Conservation (phyloP, 2,797 vertebrate species). For the Cyclura pinguis region DNA sequence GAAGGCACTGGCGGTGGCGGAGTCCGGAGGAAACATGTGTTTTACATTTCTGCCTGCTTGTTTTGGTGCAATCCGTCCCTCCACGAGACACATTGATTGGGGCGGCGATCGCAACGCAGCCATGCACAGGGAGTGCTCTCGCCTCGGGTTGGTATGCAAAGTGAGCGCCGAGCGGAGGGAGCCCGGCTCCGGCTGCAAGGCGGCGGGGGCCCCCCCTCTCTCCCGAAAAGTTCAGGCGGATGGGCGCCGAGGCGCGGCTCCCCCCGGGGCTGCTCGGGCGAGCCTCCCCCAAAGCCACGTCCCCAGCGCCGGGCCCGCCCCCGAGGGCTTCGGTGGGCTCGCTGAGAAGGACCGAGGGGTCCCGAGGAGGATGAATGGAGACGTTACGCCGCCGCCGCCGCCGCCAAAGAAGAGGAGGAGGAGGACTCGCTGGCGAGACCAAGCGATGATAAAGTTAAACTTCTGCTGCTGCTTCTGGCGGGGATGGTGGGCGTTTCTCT, state of each 20-base stretch:
- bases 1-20: constrained; percentile 67
- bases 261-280: constrained; percentile 31
- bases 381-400: constrained; percentile 61
- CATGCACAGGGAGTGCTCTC: constrained; percentile 54
- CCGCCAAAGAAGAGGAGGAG: background rate
- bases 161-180: constrained; percentile 59
- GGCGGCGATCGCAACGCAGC: constrained; percentile 55
- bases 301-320: constrained; percentile 52
- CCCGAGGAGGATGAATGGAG: constrained; percentile 54
- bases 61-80: constrained; percentile 72
- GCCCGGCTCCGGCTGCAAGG: constrained; percentile 11
- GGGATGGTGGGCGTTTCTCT: constrained; percentile 85
- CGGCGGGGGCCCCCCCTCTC: constrained; percentile 18
- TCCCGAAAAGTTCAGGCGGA: constrained; percentile 42
- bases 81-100: constrained; percentile 65
- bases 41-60: constrained; percentile 71
- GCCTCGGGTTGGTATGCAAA: constrained; percentile 50
- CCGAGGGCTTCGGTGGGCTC: constrained; percentile 44
- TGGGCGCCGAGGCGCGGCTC: constrained; percentile 28
- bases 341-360: constrained; percentile 49
- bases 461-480: constrained; percentile 76
- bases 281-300: constrained; percentile 49
- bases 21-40: constrained; percentile 69
- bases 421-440: constrained; percentile 61
- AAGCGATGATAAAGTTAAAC: constrained; percentile 81